A percentile compares a stretch with the other conserved stretches of the same genome.
phyloP scores from a whole-genome alignment of 2,113 vertebrate genomes.

The Gymnarchus niloticus region DNA sequence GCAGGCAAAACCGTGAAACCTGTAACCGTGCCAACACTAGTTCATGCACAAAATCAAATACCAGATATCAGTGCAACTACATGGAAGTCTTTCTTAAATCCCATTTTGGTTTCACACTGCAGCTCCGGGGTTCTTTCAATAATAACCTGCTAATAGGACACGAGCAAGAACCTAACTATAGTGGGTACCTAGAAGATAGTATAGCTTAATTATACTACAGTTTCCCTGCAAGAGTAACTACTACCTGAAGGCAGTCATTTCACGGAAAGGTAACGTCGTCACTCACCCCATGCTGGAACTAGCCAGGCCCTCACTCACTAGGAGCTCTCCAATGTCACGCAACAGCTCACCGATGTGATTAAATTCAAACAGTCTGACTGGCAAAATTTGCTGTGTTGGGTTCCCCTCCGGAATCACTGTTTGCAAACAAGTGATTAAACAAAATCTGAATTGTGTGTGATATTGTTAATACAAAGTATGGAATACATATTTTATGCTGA shows the following conservation, averaged over 20 bases:
- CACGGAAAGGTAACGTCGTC: neutral
- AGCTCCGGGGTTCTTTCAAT: no score
- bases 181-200: no score
- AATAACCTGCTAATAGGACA: no score
- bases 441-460: constrained; percentile 14
- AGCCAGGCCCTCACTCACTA: constrained; percentile 53
- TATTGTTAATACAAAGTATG: neutral
- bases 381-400: constrained; percentile 27
- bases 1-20: no score
- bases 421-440: neutral
- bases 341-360: constrained; percentile 5
- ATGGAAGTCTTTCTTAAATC: no score
- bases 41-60: no score
- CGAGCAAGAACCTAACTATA: no score
- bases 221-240: neutral
- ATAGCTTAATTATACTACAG: no score
- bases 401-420: constrained; percentile 23
- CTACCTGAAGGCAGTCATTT: neutral
- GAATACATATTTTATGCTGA: neutral
- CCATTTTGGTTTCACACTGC: no score
- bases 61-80: no score
- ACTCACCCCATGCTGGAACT: constrained; percentile 46
- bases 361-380: constrained; percentile 45
- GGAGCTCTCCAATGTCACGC: constrained; percentile 43
- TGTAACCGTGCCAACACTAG: no score